phyloP scores from a whole-genome alignment of 1,140 invertebrate genomes.

The Uloborus diversus region DNA sequence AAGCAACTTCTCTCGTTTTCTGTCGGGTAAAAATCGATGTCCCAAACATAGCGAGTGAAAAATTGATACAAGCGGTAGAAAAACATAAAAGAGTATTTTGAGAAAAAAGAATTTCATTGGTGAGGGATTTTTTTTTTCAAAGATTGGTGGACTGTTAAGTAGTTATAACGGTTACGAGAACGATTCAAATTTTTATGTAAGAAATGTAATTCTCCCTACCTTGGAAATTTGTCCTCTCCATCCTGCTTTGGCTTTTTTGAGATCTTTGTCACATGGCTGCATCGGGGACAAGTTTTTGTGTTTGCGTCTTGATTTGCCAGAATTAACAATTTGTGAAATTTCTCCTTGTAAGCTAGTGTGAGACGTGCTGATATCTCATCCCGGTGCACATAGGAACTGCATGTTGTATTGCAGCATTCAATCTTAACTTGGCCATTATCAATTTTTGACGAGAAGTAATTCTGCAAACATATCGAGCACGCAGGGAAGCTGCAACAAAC shows the following conservation, averaged over 20 bases:
- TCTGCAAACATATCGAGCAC: constrained; percentile 63
- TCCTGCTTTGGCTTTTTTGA: constrained; percentile 47
- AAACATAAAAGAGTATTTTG: no score
- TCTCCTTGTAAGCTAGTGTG: constrained; percentile 61
- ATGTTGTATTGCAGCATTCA: constrained; percentile 63
- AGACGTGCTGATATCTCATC: constrained; percentile 64
- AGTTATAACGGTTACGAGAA: no score
- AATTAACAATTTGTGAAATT: constrained; percentile 64
- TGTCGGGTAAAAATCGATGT: no score
- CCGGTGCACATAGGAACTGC: constrained; percentile 62
- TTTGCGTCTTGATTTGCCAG: constrained; percentile 65
- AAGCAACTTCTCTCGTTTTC: no score
- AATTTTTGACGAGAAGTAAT: constrained; percentile 63
- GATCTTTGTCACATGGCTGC: constrained; percentile 61
- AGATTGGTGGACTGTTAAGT: no score
- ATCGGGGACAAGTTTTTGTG: constrained; percentile 67
- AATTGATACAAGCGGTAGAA: no score
- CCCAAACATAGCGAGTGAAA: no score
- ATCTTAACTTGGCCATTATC: constrained; percentile 63
- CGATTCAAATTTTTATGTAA: no score
- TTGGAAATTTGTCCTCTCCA: constrained; percentile 50
- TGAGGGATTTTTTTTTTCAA: no score
- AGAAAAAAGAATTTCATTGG: no score
- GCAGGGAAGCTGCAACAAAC: constrained; percentile 64
- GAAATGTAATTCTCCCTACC: constrained; percentile 9